phyloP scores from a whole-genome alignment of 2,888 invertebrate species.

The Ischnura elegans region DNA sequence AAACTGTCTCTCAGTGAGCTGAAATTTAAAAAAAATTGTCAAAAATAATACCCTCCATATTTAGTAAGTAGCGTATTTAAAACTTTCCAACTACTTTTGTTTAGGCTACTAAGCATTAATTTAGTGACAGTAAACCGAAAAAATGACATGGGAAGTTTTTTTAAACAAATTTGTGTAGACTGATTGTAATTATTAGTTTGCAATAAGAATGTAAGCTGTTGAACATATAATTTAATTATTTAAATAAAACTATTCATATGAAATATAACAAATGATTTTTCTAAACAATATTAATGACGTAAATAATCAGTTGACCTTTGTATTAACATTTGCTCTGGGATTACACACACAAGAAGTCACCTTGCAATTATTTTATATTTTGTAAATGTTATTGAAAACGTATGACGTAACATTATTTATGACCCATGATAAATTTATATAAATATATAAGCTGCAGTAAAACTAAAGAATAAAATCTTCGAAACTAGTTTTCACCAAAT shows the following conservation, averaged over 20 bases:
- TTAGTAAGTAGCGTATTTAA: too few species aligned
- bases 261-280: background rate
- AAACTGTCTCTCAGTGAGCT: too few species aligned
- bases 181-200: background rate
- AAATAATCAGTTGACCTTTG: background rate
- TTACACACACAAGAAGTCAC: background rate
- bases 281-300: background rate
- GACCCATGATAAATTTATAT: background rate
- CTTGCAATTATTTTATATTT: background rate
- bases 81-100: too few species aligned
- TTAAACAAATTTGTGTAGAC: too few species aligned
- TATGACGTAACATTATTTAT: background rate
- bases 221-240: background rate
- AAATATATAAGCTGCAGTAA: too few species aligned
- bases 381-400: background rate
- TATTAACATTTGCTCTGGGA: background rate
- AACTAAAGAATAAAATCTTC: background rate
- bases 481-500: background rate
- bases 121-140: too few species aligned
- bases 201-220: background rate
- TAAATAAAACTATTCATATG: background rate
- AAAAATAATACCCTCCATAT: too few species aligned
- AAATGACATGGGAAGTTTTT: too few species aligned
- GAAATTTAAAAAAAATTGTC: too few species aligned
- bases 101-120: too few species aligned